Evolutionary conservation across 1,140 invertebrate species (phyloP).

Genomic region (Drosophila ananassae): DNA sequence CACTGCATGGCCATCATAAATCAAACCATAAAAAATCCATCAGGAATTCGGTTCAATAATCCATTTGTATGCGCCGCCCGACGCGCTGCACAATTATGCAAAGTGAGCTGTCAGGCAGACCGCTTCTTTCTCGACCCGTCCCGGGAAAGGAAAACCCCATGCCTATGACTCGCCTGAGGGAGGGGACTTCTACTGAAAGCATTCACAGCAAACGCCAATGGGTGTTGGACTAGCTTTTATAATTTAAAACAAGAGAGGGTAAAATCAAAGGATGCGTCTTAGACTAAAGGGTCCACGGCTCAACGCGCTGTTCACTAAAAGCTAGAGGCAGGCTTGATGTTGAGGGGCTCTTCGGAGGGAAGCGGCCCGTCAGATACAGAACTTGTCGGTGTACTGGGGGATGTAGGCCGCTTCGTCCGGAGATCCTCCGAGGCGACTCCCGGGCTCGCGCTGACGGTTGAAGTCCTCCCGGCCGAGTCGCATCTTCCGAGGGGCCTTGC

Average conservation of each 20-base stretch:
- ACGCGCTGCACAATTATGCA: conserved; percentile 74
- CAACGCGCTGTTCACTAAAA: not conserved
- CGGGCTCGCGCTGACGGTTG: no score
- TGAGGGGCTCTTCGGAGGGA: no score
- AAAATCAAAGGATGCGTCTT: not conserved
- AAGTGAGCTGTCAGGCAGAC: conserved; percentile 69
- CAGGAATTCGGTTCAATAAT: conserved; percentile 71
- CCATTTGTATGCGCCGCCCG: conserved; percentile 70
- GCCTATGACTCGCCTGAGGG: conserved; percentile 6
- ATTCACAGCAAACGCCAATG: no score
- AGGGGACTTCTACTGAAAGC: no score
- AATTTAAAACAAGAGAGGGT: not conserved
- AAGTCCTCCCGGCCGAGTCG: not conserved
- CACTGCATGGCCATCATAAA: conserved; percentile 65
- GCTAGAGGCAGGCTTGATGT: not conserved
- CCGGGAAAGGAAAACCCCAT: conserved; percentile 23
- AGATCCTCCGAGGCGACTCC: not conserved
- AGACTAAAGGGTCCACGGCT: not conserved
- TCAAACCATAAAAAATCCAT: conserved; percentile 74
- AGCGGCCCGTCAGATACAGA: no score
- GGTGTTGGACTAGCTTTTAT: no score
- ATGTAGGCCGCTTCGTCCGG: not conserved
- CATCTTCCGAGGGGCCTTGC: not conserved
- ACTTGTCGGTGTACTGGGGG: not conserved
- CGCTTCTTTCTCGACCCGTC: not conserved